A percentile compares a stretch with the other conserved stretches of the same genome.
phyloP scores from a whole-genome alignment of 35 echinoderm and acorn worm genomes.

The Nesometra sesokonis region DNA sequence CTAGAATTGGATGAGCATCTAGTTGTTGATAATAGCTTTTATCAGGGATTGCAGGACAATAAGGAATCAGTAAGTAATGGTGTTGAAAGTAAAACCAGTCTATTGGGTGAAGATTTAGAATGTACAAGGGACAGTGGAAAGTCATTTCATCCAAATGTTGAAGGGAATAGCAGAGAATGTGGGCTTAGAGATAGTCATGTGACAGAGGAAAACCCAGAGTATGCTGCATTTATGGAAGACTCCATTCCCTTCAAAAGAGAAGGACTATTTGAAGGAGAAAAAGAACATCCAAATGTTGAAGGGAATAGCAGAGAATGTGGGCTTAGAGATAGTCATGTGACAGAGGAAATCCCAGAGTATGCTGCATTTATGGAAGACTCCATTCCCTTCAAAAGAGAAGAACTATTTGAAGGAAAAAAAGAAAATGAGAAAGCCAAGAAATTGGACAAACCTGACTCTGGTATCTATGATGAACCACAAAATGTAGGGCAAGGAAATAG shows the following conservation, averaged over 20 bases:
- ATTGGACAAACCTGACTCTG: not conserved
- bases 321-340: not conserved
- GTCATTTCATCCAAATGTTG: no score
- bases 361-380: not conserved
- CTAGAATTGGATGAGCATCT: not conserved
- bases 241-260: not conserved
- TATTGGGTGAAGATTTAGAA: no score
- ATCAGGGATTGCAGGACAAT: not conserved
- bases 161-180: not conserved
- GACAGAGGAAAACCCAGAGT: not conserved
- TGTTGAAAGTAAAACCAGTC: no score
- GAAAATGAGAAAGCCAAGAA: not conserved
- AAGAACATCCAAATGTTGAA: no score
- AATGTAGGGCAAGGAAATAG: no score
- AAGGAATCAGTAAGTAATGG: not conserved
- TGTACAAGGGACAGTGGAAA: no score
- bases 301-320: not conserved
- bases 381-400: not conserved
- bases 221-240: not conserved
- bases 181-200: not conserved
- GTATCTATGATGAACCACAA: no score
- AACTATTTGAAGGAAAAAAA: not conserved
- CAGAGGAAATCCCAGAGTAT: not conserved
- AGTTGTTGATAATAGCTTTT: not conserved
- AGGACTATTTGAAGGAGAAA: no score